Evolutionary conservation across 2,888 invertebrate species (phyloP).

Genomic region (Papilio elwesi): DNA sequence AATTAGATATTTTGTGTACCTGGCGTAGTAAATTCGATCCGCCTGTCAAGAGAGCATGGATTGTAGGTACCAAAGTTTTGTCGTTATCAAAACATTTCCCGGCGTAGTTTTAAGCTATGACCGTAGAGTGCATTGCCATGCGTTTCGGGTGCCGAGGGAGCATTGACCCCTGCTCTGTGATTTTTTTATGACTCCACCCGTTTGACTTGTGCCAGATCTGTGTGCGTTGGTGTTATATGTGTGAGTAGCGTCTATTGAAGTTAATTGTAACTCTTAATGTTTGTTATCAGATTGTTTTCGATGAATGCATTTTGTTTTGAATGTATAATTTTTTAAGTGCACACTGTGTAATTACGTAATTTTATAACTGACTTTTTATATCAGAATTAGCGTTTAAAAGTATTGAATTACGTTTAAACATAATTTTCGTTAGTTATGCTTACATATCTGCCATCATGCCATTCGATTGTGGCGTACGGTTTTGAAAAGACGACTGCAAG

Average conservation of each 20-base stretch:
- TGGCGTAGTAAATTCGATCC: too few relatives aligned
- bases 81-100: conserved; percentile 23
- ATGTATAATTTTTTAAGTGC: conserved; percentile 7
- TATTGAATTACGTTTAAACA: too few relatives aligned
- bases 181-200: conserved; percentile 51
- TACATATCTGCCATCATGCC: too few relatives aligned
- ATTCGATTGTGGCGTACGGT: too few relatives aligned
- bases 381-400: too few relatives aligned
- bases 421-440: too few relatives aligned
- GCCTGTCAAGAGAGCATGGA: background rate
- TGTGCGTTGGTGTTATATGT: background rate
- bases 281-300: conserved; percentile 28
- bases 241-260: conserved; percentile 34
- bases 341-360: background rate
- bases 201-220: conserved; percentile 13
- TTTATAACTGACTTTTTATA: background rate
- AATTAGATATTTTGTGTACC: too few relatives aligned
- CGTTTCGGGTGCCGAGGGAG: conserved; percentile 48
- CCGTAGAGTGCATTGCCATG: conserved; percentile 51
- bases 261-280: conserved; percentile 36
- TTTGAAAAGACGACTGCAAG: too few relatives aligned
- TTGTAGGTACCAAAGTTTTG: background rate
- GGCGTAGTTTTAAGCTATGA: conserved; percentile 16
- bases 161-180: conserved; percentile 49
- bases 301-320: conserved; percentile 30